These are phyloP conservation scores for Erpornis zantholeuca DNA, from an alignment of 2,113 vertebrate species.

Conservation along the genomic window DNA sequence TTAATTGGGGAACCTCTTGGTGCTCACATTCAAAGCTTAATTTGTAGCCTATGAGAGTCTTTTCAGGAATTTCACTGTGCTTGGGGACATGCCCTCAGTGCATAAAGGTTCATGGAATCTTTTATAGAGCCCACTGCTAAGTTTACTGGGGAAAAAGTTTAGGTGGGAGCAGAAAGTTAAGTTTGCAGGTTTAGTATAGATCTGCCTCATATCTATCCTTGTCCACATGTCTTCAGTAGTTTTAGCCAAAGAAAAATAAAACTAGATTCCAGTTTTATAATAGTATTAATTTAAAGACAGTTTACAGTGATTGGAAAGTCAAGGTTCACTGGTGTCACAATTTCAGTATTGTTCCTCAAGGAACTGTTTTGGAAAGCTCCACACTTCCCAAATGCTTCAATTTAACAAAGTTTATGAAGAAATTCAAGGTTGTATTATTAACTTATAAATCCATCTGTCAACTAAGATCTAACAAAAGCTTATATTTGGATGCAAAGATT, in stretches of 20 bases:
- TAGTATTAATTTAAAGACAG: neutral
- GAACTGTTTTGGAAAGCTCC: neutral
- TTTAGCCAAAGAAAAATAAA: neutral
- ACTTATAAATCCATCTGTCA: neutral
- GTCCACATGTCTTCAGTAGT: neutral
- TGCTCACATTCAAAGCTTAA: neutral
- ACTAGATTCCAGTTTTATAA: neutral
- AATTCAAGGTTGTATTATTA: neutral
- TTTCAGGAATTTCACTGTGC: neutral
- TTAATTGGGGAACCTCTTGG: neutral
- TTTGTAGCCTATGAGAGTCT: neutral
- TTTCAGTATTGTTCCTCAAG: neutral
- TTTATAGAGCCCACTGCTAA: neutral
- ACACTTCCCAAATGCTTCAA: neutral
- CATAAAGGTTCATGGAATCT: neutral
- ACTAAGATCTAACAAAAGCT: neutral
- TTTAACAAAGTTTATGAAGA: neutral
- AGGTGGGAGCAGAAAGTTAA: neutral
- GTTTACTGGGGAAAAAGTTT: neutral
- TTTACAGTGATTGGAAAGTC: neutral
- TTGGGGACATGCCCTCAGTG: accelerated
- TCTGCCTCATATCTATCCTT: neutral
- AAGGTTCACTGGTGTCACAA: neutral
- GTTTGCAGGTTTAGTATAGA: neutral
- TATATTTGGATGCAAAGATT: neutral